phyloP scores from a whole-genome alignment of 2,797 vertebrate genomes.

The Chloroceryle amazona region DNA sequence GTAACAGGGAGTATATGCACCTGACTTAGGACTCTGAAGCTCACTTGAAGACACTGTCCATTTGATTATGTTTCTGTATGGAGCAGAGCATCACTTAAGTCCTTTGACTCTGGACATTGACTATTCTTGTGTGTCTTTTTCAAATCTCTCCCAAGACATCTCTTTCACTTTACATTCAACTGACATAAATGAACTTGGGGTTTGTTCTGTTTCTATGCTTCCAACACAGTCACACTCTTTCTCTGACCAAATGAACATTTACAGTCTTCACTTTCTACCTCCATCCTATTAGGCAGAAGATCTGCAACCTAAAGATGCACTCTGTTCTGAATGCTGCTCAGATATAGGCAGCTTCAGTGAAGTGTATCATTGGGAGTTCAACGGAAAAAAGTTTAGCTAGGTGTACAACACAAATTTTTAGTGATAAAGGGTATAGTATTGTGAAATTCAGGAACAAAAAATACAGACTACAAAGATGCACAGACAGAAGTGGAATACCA shows the following conservation, averaged over 20 bases:
- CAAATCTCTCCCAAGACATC: background rate
- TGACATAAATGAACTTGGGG: background rate
- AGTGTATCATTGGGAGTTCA: background rate
- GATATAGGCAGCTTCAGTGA: background rate
- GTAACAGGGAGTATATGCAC: accelerated
- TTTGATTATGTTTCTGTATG: background rate
- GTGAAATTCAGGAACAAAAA: background rate
- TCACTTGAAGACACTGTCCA: accelerated
- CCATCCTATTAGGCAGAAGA: background rate
- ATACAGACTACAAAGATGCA: background rate
- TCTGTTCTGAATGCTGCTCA: background rate
- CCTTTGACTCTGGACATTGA: background rate
- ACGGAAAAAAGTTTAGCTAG: background rate
- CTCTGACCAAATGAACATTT: background rate
- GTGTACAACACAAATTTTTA: background rate
- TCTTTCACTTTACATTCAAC: background rate
- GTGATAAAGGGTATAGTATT: background rate
- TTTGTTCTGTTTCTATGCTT: background rate
- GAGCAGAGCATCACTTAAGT: background rate
- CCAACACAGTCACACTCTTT: background rate
- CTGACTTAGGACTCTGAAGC: background rate
- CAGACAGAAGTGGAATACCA: background rate
- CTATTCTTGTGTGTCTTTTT: background rate
- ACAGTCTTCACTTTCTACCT: background rate
- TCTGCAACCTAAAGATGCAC: background rate